These are phyloP conservation scores for Drosophila ficusphila DNA, from an alignment of 1,140 invertebrate genomes.

Conservation along the genomic window DNA sequence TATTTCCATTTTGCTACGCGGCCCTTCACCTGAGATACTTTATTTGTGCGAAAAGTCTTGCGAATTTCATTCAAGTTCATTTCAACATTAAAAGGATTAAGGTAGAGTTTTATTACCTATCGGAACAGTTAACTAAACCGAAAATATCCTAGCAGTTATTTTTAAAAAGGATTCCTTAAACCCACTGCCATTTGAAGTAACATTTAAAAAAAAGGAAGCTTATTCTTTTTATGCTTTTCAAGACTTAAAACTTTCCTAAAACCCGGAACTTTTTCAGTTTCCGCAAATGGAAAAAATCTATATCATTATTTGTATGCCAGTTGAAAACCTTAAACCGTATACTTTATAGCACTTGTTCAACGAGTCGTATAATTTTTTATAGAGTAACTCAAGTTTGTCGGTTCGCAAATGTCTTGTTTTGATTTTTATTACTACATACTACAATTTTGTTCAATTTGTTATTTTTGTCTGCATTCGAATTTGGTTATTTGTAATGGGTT, in stretches of 20 bases:
- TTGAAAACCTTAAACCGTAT: slow-evolving; percentile 1
- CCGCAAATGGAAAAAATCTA: slow-evolving; percentile 2
- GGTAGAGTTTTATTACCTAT: neutral
- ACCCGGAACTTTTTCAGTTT: neutral
- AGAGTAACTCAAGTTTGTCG: slow-evolving; percentile 11
- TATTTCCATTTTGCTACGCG: slow-evolving; percentile 13
- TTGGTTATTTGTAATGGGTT: slow-evolving; percentile 32
- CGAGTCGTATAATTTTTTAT: neutral
- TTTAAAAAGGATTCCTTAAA: too few species aligned
- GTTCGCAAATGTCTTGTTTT: slow-evolving; percentile 5
- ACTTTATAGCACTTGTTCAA: neutral
- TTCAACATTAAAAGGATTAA: too few species aligned
- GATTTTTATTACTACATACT: slow-evolving; percentile 15
- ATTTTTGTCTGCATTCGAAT: slow-evolving; percentile 46
- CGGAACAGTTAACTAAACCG: too few species aligned
- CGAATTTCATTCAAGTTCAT: neutral
- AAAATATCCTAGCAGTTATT: too few species aligned
- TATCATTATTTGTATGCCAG: neutral
- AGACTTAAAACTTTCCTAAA: neutral
- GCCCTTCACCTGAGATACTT: slow-evolving; percentile 28
- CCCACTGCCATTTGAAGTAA: too few species aligned
- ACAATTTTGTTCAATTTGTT: slow-evolving; percentile 11
- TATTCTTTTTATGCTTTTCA: too few species aligned
- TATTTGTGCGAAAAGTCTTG: neutral
- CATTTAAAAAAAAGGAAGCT: too few species aligned